Conservation (phyloP, 2,113 vertebrate genomes). For the Odontesthes bonariensis region DNA sequence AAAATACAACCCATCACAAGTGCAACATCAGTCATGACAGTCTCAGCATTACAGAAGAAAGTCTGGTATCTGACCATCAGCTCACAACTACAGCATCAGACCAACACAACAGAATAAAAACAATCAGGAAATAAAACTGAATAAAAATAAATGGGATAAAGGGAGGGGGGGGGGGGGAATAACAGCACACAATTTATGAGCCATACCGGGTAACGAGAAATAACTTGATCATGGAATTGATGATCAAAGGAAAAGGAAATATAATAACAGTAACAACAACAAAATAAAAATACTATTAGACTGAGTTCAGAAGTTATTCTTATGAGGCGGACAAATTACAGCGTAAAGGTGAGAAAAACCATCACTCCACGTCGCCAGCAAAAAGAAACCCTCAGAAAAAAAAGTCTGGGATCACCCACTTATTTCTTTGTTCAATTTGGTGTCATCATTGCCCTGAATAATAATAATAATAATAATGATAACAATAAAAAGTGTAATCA, state of each 20-base stretch:
- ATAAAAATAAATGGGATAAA: constrained; percentile 35
- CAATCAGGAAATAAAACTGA: constrained; percentile 20
- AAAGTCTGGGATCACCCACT: constrained; percentile 38
- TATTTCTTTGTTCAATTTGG: constrained; percentile 81
- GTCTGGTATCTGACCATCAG: constrained; percentile 63
- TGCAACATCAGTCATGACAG: constrained; percentile 80
- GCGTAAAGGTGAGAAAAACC: constrained; percentile 14
- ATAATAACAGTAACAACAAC: constrained; percentile 42
- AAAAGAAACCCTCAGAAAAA: constrained; percentile 53
- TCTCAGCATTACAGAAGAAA: constrained; percentile 64
- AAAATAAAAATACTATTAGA: constrained; percentile 60
- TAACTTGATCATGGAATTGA: constrained; percentile 53
- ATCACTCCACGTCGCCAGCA: constrained; percentile 50
- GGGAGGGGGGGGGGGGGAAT: constrained; percentile 25
- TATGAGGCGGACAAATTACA: constrained; percentile 48
- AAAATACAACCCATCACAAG: constrained; percentile 73
- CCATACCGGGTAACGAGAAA: constrained; percentile 63
- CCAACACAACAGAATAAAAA: constrained; percentile 46
- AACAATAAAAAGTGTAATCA: constrained; percentile 58
- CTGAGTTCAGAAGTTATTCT: constrained; percentile 47
- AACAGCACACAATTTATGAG: constrained; percentile 71
- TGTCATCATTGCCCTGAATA: constrained; percentile 84
- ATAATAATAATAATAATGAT: constrained; percentile 60
- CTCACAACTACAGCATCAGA: constrained; percentile 76
- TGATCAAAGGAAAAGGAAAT: constrained; percentile 57